phyloP scores from a whole-genome alignment of 1,140 invertebrate genomes.

The Notospermus geniculatus region DNA sequence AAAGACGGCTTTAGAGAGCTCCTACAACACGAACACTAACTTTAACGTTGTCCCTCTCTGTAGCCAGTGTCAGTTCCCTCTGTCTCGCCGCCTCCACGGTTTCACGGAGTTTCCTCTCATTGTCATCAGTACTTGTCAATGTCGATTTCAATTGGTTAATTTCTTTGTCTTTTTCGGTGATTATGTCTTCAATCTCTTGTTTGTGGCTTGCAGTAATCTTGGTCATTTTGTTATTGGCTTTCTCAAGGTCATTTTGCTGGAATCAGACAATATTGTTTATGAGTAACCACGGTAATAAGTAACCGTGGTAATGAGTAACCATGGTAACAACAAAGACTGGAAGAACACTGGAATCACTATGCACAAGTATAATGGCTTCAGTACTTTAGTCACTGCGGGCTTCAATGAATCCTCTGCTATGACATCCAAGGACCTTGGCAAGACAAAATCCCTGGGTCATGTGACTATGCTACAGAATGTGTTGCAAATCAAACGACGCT shows the following conservation, averaged over 20 bases:
- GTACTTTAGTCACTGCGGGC: too few relatives aligned
- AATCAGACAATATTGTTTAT: slow-evolving; percentile 11
- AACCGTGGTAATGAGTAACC: too few relatives aligned
- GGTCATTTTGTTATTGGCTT: slow-evolving; percentile 37
- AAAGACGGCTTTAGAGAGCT: too few relatives aligned
- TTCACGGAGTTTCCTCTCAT: slow-evolving; percentile 12
- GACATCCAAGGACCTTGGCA: too few relatives aligned
- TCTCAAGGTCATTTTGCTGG: slow-evolving; percentile 43
- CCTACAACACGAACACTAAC: too few relatives aligned
- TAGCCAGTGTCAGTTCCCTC: slow-evolving; percentile 36
- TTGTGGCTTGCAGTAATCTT: slow-evolving; percentile 39
- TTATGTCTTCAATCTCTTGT: slow-evolving; percentile 46
- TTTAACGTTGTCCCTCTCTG: slow-evolving; percentile 44
- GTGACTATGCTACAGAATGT: too few relatives aligned
- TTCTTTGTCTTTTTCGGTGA: slow-evolving; percentile 47
- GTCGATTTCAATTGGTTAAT: slow-evolving; percentile 40
- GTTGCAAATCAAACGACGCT: too few relatives aligned
- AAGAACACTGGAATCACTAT: too few relatives aligned
- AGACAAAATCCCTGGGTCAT: too few relatives aligned
- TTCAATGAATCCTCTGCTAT: too few relatives aligned
- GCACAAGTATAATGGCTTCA: too few relatives aligned
- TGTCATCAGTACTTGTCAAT: slow-evolving; percentile 28
- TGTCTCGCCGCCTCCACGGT: slow-evolving; percentile 13
- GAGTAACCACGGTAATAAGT: neutral
- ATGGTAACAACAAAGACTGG: too few relatives aligned